phyloP scores from a whole-genome alignment of 1,140 invertebrate species.

The Orussus abietinus region DNA sequence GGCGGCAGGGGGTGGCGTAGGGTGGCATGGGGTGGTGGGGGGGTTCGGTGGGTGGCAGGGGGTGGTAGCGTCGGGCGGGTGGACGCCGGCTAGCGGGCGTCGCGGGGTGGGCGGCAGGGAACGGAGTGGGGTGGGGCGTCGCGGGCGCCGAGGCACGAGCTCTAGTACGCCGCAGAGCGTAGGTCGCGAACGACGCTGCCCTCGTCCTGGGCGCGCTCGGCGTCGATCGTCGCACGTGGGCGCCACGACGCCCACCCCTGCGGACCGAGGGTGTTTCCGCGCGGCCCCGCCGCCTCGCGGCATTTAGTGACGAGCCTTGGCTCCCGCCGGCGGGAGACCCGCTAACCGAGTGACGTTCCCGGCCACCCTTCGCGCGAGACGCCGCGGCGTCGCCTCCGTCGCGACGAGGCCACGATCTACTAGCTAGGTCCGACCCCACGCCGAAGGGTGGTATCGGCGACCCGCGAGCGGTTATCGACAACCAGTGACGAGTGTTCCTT shows the following conservation, averaged over 20 bases:
- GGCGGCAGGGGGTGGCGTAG: too few species aligned
- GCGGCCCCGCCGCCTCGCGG: slow-evolving; percentile 5
- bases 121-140: slow-evolving; percentile 22
- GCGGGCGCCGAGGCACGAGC: slow-evolving; percentile 33
- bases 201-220: neutral
- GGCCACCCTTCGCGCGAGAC: too few species aligned
- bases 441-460: too few species aligned
- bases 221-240: slow-evolving; percentile 22
- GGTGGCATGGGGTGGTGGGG: neutral
- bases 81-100: neutral
- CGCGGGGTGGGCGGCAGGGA: slow-evolving; percentile 27
- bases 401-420: too few species aligned
- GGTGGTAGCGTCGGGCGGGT: neutral
- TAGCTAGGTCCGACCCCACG: too few species aligned
- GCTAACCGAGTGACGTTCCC: too few species aligned
- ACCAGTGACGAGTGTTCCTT: too few species aligned
- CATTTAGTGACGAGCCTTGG: too few species aligned
- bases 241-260: slow-evolving; percentile 6
- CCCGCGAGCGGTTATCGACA: too few species aligned
- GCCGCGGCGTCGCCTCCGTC: too few species aligned
- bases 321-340: too few species aligned
- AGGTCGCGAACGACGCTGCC: slow-evolving; percentile 39
- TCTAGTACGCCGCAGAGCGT: slow-evolving; percentile 49
- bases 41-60: neutral
- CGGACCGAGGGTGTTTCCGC: too few species aligned